A percentile compares a stretch with the other conserved stretches of the same genome.
Conservation (phyloP, 2,113 vertebrate species). For the Hymenochirus boettgeri region DNA sequence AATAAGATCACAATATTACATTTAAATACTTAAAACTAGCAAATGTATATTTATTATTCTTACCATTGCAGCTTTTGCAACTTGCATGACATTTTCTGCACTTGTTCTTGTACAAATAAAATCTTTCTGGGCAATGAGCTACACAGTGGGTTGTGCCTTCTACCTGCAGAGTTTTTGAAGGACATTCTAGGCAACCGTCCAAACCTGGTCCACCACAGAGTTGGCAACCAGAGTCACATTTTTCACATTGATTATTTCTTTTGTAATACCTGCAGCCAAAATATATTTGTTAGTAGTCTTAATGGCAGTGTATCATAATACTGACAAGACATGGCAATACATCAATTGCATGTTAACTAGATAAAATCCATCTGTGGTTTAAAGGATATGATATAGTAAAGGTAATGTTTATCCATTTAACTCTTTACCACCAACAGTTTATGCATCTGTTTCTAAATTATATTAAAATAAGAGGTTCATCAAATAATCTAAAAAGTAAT, state of each 20-base stretch:
- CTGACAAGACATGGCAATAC: slow-evolving; percentile 43
- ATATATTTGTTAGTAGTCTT: neutral
- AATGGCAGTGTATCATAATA: neutral
- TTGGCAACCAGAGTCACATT: slow-evolving; percentile 57
- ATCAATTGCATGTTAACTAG: too few relatives aligned
- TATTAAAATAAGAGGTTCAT: too few relatives aligned
- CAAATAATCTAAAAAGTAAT: too few relatives aligned
- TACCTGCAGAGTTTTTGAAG: slow-evolving; percentile 52
- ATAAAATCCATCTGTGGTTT: too few relatives aligned
- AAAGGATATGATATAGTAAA: too few relatives aligned
- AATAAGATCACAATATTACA: too few relatives aligned
- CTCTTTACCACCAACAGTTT: too few relatives aligned
- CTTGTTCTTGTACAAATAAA: slow-evolving; percentile 48
- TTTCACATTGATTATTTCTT: slow-evolving; percentile 54
- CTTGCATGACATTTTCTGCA: slow-evolving; percentile 59
- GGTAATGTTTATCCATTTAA: too few relatives aligned
- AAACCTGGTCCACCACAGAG: slow-evolving; percentile 50
- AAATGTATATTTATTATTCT: neutral
- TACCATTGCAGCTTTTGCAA: slow-evolving; percentile 68
- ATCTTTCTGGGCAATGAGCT: slow-evolving; percentile 52
- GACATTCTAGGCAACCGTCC: slow-evolving; percentile 56
- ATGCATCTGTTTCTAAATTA: too few relatives aligned
- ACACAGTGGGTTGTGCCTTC: slow-evolving; percentile 60
- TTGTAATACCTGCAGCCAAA: slow-evolving; percentile 54
- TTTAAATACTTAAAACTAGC: too few relatives aligned